Base-by-base conservation (phyloP, 1,140 invertebrate species). In the Bilobella aurantiaca region DNA sequence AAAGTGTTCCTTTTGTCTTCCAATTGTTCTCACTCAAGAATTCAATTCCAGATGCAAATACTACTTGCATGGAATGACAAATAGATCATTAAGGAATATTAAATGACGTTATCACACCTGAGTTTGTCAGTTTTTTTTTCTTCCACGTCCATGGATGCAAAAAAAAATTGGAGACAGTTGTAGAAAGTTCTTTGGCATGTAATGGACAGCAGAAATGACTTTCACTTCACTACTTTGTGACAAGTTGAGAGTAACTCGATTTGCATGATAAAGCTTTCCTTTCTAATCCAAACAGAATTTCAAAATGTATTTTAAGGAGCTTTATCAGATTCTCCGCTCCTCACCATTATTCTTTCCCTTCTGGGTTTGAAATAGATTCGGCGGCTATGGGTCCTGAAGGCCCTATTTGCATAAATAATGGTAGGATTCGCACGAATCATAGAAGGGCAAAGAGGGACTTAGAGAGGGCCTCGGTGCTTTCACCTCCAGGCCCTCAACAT, bases 381-480 rank as follows among this genome's bases (percentile, higher is more conserved):
- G 23, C 21, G 8, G 14, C 14, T 53, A 53, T 53, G 49, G 49
- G 49, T 53, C 49, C 49, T 16, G 14, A 53, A 12, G 49, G 49
- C 49, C 49, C 49, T 53, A 53, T 53, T 53, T 53, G 23, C 49
- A 53, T 53, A 53, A 53, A 53, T 53, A 53, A 53, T 53, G 49
- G 49, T 12, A 23, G 23, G 49, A 53, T 53, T 53, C 25, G 25
- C 49, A n/a, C n/a, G n/a, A n/a, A n/a, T n/a, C n/a, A n/a, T n/a
- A n/a, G n/a, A n/a, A n/a, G n/a, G n/a, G n/a, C n/a, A n/a, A n/a
- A n/a, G n/a, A n/a, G n/a, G n/a, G n/a, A n/a, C n/a, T n/a, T n/a
- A n/a, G n/a, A n/a, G n/a, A n/a, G n/a, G n/a, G n/a, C n/a, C n/a
- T n/a, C n/a, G n/a, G n/a, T n/a, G n/a, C n/a, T n/a, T n/a, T n/a